phyloP scores from a whole-genome alignment of 2,113 vertebrate species.

The Cathartes aura region DNA sequence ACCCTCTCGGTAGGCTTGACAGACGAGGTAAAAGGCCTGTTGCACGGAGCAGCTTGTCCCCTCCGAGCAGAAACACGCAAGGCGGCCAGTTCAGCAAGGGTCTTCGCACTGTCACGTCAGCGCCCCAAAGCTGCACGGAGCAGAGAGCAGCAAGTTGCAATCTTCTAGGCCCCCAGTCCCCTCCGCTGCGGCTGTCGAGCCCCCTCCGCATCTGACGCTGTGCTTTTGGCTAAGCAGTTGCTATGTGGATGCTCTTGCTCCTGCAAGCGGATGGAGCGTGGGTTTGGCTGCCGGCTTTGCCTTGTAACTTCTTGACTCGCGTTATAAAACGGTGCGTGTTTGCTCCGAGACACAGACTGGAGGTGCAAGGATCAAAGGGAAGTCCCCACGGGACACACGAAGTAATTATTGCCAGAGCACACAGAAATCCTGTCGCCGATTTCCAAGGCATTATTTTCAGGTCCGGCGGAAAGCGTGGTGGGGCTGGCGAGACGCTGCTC shows the following conservation, averaged over 20 bases:
- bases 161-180: neutral
- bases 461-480: neutral
- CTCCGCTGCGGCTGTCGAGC: neutral
- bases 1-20: neutral
- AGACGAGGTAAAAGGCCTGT: neutral
- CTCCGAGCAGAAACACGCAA: neutral
- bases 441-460: neutral
- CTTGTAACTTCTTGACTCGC: neutral
- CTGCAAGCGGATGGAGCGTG: neutral
- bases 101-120: accelerated
- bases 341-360: neutral
- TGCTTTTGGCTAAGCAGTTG: neutral
- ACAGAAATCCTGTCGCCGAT: neutral
- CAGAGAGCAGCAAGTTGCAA: neutral
- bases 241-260: neutral
- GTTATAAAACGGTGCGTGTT: accelerated
- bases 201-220: neutral
- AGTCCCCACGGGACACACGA: too few species aligned
- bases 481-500: too few species aligned
- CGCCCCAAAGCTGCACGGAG: neutral
- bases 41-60: neutral
- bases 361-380: neutral
- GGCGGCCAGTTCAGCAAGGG: neutral
- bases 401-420: neutral
- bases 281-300: neutral